Base-by-base conservation (phyloP, 2,113 vertebrate species). In the Clinocottus analis region DNA sequence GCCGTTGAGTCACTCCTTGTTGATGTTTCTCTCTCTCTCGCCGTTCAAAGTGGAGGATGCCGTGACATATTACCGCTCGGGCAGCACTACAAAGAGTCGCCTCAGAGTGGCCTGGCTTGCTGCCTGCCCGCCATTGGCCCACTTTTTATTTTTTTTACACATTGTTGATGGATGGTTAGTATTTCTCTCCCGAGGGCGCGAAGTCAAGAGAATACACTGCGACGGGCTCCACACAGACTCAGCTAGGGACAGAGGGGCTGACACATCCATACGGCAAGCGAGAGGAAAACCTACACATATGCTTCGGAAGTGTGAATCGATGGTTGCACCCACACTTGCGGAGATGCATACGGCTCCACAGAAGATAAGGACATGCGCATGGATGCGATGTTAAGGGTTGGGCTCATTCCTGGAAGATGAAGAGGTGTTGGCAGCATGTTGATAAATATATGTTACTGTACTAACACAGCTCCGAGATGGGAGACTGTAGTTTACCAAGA, bases 1-100 rank as follows among this genome's bases (percentile, higher is more conserved):
- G 62, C 62, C 59, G 76, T 90, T 84, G 87, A 91, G 86, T 92
- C 90, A 88, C 87, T 73, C 76, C 62, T 25, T 71, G 85, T 91
- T 82, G 86, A 88, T 84, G 82, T 79, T 80, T 76, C 79, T 31
- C 33, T 33, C 31, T 80, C 71, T 74, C 69, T 74, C 2, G 55
- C 41, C 10, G 61, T 79, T 90, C 75, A 86, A 86, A 89, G 74
- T 1, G 37, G 74, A 85, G 33, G 86, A 91, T 75, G 85, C 76
- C 66, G 47, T 90, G 89, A 91, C 90, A 88, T 66, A 86, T 88
- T 86, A 87, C 68, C 72, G 84, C 79, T 74, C 13, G 56, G 84
- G 85, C 86, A 77, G 66, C 49, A 37, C 83, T 78, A 91, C 90
- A 89, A 87, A 92, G 84, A 86, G 37, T 75, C 56, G 77, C 83